Evolutionary conservation across 2,797 vertebrate species (phyloP), one percentile per base, ranked within the genome.

Genomic region (Clarias platycephalus): DNA sequence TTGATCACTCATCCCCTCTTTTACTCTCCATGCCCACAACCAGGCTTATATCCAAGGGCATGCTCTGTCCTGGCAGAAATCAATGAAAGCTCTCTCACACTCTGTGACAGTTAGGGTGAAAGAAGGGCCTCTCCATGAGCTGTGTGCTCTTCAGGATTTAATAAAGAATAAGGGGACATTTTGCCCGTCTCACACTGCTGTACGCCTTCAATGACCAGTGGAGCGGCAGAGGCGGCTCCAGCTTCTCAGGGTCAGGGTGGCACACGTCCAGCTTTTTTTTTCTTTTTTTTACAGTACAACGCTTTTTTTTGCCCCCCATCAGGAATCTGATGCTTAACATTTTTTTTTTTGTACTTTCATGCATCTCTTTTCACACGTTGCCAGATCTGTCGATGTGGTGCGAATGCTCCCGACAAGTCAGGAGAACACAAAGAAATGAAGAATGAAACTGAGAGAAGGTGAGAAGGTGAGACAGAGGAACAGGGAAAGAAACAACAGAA

Each of bases 351-450:
- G 83, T 80, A 74, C 84, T 68, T 83, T 78, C 62, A 53, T 63
- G 71, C 83, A 37, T 68, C 40, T 31, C 81, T 86, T 86, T 88
- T 87, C 62, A 83, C 88, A 93, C 89, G 85, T 87, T 80, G 49
- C 44, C 64, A 81, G 64, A 82, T 83, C 53, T 86, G 90, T 89
- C 90, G 87, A 90, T 85, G 60, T 83, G 90, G 89, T 80, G 86
- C 64, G 79, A 88, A 80, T 62, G 53, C 31, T 77, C 63, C 71
- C 62, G 20, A 18, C 18, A 68, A 20, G 37, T 67, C 67, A 63
- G 10, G 24, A 84, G 60, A 26, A 64, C 6, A 77, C 63, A 67
- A 66, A 74, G 22, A 64, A 26, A 71, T 28, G 82, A 34, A 86
- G 26, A 75, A 70, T 68, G 71, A 71, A 40, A 77, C 31, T 40